Percentiles rank a stretch among this genome's conserved stretches.
Evolutionary conservation across 2,888 invertebrate species (phyloP).

Genomic region (Gordius sp.): DNA sequence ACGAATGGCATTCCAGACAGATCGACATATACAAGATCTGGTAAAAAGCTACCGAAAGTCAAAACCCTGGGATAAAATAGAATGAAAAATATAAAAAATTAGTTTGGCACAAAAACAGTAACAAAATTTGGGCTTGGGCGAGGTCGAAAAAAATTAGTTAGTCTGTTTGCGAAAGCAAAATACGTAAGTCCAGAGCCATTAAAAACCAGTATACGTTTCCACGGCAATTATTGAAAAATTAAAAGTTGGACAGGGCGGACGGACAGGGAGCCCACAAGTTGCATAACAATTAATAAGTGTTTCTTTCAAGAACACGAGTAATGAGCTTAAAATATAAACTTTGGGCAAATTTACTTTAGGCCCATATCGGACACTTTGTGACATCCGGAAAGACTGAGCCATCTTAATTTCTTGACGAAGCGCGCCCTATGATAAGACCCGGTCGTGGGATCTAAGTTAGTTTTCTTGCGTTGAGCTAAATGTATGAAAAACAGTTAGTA

Average conservation of each 20-base stretch:
- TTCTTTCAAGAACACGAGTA: background rate
- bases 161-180: too few species aligned
- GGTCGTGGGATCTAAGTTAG: too few species aligned
- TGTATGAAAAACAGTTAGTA: too few species aligned
- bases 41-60: too few species aligned
- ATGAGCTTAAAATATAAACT: background rate
- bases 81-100: background rate
- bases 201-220: background rate
- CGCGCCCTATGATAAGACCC: too few species aligned
- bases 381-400: conserved; percentile 1
- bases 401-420: background rate
- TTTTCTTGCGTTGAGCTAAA: too few species aligned
- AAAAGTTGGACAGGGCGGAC: too few species aligned
- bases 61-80: background rate
- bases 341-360: background rate
- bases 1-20: background rate
- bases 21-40: background rate
- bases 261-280: too few species aligned
- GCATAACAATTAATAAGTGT: too few species aligned
- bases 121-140: background rate
- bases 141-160: background rate
- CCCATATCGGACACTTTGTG: background rate
- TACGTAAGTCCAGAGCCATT: too few species aligned
- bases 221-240: background rate
- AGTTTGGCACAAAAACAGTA: background rate